These are phyloP conservation scores for Sitta carolinensis DNA, from an alignment of 2,797 vertebrate genomes.

Conservation along the genomic window DNA sequence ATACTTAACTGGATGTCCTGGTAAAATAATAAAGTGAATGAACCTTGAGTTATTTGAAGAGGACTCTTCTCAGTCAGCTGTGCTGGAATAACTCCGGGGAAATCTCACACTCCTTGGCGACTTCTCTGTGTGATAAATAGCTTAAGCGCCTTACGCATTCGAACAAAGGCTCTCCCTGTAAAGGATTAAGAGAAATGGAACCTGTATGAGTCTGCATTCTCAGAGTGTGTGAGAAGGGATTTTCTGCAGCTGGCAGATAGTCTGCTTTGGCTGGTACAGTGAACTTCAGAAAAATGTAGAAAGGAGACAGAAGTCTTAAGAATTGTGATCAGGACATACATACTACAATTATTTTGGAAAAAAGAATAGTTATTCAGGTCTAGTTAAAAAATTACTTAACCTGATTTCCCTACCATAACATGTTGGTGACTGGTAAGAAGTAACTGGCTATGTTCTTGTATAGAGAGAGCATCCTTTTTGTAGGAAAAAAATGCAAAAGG, in stretches of 20 bases:
- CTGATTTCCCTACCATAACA: not conserved
- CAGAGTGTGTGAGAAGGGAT: not conserved
- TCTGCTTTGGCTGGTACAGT: not conserved
- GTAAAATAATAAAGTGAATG: constrained; percentile 6
- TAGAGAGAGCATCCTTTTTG: not conserved
- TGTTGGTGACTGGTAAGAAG: not conserved
- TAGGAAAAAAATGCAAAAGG: not conserved
- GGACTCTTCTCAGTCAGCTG: not conserved
- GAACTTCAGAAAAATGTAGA: not conserved
- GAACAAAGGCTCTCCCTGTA: not conserved
- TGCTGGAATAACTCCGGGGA: constrained; percentile 12
- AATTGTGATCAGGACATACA: not conserved
- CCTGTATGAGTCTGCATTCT: not conserved
- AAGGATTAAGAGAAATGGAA: not conserved
- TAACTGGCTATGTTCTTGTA: not conserved
- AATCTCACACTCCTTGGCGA: not conserved
- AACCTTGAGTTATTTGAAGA: constrained; percentile 15
- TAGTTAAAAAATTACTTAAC: not conserved
- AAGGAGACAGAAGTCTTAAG: not conserved
- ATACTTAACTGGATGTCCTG: not conserved
- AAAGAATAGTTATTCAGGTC: not conserved
- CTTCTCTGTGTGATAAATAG: constrained; percentile 7
- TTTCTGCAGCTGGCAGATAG: constrained; percentile 10
- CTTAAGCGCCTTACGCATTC: not conserved
- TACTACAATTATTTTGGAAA: not conserved